Conservation (phyloP, 2,888 invertebrate genomes). For the Mimas tiliae region DNA sequence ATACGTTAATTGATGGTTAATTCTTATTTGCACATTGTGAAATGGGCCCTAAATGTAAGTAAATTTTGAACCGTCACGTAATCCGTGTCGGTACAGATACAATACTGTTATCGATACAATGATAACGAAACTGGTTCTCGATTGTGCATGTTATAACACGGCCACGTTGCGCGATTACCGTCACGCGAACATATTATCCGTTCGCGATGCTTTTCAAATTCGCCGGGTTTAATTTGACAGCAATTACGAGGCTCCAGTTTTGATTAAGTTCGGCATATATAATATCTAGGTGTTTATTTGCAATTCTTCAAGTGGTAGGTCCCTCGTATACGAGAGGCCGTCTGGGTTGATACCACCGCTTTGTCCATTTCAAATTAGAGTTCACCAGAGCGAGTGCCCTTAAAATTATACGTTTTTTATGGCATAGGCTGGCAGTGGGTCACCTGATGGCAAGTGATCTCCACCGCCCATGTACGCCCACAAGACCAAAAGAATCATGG, state of each 20-base stretch:
- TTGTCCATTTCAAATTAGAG: no score
- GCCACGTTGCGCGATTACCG: conserved; percentile 58
- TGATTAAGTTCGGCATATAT: conserved; percentile 36
- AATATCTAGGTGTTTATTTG: neutral
- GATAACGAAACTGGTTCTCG: conserved; percentile 61
- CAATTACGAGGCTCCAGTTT: conserved; percentile 47
- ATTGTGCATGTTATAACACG: conserved; percentile 56
- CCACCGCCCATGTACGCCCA: no score
- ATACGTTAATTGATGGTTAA: no score
- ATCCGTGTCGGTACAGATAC: conserved; percentile 44
- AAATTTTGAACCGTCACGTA: conserved; percentile 37
- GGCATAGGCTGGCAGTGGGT: no score
- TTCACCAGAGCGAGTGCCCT: no score
- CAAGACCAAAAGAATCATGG: no score
- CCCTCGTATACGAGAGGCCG: no score
- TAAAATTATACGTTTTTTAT: no score
- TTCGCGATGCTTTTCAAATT: conserved; percentile 60
- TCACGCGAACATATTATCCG: conserved; percentile 61
- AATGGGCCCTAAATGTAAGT: conserved; percentile 37
- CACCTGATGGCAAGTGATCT: no score
- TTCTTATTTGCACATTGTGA: no score
- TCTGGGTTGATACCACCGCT: no score
- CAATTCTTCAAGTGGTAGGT: no score
- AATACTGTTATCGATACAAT: conserved; percentile 57
- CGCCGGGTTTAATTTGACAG: conserved; percentile 53